phyloP scores from a whole-genome alignment of 2,113 vertebrate genomes.

The Callionymus lyra region DNA sequence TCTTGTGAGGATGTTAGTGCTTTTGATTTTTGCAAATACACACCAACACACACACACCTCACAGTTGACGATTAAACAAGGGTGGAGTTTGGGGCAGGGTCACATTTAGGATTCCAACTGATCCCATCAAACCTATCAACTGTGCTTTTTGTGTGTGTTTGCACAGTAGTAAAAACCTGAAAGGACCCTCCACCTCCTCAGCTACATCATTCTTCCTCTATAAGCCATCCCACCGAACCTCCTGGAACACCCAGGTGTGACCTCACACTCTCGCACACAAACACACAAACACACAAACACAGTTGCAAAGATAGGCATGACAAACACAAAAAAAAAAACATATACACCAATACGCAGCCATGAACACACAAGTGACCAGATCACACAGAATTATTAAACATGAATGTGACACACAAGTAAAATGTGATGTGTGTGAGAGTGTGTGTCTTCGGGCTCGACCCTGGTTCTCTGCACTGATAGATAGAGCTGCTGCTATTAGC shows the following conservation, averaged over 20 bases:
- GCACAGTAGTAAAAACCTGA: constrained; percentile 65
- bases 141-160: constrained; percentile 52
- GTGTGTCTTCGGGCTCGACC: constrained; percentile 8
- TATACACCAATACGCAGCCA: too few species aligned
- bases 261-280: constrained; percentile 4
- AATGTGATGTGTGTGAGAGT: not conserved
- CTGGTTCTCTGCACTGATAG: constrained; percentile 50
- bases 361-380: too few species aligned
- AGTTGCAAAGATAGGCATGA: not conserved
- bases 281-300: constrained; percentile 14
- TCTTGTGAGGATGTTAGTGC: too few species aligned
- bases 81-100: constrained; percentile 52
- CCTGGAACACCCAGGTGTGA: constrained; percentile 49
- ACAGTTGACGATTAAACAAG: constrained; percentile 51
- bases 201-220: constrained; percentile 17
- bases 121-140: constrained; percentile 67
- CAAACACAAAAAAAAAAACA: too few species aligned
- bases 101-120: constrained; percentile 48
- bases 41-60: constrained; percentile 11
- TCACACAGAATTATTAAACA: not conserved
- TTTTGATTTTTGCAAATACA: not conserved
- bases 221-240: constrained; percentile 39
- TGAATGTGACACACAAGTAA: too few species aligned
- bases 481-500: constrained; percentile 58
- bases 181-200: constrained; percentile 25